Evolutionary conservation across 2,888 invertebrate genomes (phyloP).

Genomic region (Chouioia cunea): DNA sequence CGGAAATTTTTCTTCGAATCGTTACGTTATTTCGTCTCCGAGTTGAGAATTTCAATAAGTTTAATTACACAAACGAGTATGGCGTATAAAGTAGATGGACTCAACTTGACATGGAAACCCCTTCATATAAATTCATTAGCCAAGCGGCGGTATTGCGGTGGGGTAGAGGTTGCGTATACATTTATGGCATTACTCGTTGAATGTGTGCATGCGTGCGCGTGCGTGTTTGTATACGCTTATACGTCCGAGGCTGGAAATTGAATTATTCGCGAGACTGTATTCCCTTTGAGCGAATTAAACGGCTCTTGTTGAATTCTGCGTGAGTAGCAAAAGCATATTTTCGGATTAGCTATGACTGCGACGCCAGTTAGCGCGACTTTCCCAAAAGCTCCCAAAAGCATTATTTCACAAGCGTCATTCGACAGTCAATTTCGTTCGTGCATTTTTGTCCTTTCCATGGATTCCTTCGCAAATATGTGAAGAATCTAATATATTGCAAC

Average conservation of each 20-base stretch:
- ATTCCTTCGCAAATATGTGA: too few species aligned
- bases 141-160: too few species aligned
- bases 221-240: too few species aligned
- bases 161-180: too few species aligned
- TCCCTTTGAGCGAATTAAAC: slow-evolving; percentile 41
- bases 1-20: neutral
- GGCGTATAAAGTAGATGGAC: neutral
- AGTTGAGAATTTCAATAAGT: slow-evolving; percentile 2
- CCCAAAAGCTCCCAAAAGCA: too few species aligned
- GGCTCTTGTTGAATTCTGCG: slow-evolving; percentile 4
- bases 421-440: too few species aligned
- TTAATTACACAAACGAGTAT: neutral
- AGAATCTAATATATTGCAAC: too few species aligned
- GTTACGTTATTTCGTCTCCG: neutral
- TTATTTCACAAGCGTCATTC: too few species aligned
- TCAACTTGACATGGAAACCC: slow-evolving; percentile 16
- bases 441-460: too few species aligned
- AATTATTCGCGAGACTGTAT: slow-evolving; percentile 19
- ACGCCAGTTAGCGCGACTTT: too few species aligned
- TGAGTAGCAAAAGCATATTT: slow-evolving; percentile 33
- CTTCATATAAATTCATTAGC: neutral
- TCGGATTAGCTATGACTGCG: slow-evolving; percentile 4
- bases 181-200: too few species aligned
- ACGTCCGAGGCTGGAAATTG: slow-evolving; percentile 18
- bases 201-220: too few species aligned